phyloP scores from a whole-genome alignment of 2,797 vertebrate species.

The Gallinago nigripennis region DNA sequence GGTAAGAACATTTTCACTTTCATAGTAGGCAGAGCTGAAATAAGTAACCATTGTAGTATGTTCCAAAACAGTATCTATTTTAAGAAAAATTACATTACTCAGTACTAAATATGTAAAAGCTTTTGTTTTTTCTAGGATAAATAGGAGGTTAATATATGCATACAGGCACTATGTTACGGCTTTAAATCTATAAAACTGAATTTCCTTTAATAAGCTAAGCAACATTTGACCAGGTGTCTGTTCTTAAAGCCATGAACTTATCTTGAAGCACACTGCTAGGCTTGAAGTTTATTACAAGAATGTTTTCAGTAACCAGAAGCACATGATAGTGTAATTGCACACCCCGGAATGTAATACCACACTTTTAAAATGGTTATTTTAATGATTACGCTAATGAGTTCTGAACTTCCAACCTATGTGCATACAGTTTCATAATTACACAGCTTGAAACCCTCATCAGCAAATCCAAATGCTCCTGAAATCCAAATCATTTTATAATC shows the following conservation, averaged over 20 bases:
- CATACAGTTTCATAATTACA: constrained; percentile 77
- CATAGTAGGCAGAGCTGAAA: neutral
- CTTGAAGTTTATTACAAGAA: neutral
- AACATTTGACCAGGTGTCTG: constrained; percentile 29
- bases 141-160: constrained; percentile 41
- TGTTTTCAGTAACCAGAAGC: constrained; percentile 13
- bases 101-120: neutral
- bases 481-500: constrained; percentile 77
- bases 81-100: neutral
- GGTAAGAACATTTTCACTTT: neutral
- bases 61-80: neutral
- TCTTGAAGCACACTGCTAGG: neutral
- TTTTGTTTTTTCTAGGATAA: neutral
- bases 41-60: neutral
- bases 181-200: constrained; percentile 13
- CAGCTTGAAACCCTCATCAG: constrained; percentile 83
- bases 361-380: constrained; percentile 74
- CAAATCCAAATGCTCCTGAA: constrained; percentile 78
- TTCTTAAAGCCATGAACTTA: neutral
- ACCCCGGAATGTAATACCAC: constrained; percentile 54
- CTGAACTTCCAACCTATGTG: constrained; percentile 80
- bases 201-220: constrained; percentile 42
- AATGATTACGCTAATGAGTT: constrained; percentile 77
- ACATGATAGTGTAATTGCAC: constrained; percentile 43
- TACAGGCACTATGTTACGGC: neutral